A percentile compares a stretch with the other conserved stretches of the same genome.
Conservation (phyloP, 2,888 invertebrate species). For the Molanna angustata region DNA sequence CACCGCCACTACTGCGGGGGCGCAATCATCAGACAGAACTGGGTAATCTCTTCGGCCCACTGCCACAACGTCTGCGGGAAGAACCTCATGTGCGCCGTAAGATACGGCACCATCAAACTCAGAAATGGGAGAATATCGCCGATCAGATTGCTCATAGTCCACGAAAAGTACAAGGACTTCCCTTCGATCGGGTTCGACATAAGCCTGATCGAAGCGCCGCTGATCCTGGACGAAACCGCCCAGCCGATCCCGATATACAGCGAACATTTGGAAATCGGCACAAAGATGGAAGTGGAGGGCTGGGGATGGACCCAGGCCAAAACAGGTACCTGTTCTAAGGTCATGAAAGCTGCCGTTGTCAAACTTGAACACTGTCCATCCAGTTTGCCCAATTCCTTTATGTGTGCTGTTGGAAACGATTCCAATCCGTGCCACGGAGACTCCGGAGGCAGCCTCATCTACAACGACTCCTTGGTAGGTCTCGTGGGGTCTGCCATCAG, state of each 20-base stretch:
- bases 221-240: not conserved
- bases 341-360: not conserved
- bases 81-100: conserved; percentile 3
- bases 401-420: conserved; percentile 1
- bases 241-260: conserved; percentile 1
- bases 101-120: conserved; percentile 3
- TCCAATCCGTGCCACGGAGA: conserved; percentile 15
- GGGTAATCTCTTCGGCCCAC: conserved; percentile 6
- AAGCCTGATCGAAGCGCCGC: not conserved
- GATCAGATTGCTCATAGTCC: not conserved
- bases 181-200: not conserved
- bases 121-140: not conserved
- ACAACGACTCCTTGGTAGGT: not conserved
- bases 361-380: not conserved
- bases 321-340: not conserved
- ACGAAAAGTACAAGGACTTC: not conserved
- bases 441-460: conserved; percentile 7
- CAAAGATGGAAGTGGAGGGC: not conserved
- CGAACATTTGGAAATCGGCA: not conserved
- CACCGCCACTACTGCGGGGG: conserved; percentile 12
- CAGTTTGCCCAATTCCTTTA: not conserved
- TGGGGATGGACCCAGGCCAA: conserved; percentile 8
- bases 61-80: not conserved
- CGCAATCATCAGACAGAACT: conserved; percentile 11
- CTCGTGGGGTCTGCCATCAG: not conserved